These are phyloP conservation scores for Agapornis roseicollis DNA, from an alignment of 2,113 vertebrate genomes.

Conservation along the genomic window DNA sequence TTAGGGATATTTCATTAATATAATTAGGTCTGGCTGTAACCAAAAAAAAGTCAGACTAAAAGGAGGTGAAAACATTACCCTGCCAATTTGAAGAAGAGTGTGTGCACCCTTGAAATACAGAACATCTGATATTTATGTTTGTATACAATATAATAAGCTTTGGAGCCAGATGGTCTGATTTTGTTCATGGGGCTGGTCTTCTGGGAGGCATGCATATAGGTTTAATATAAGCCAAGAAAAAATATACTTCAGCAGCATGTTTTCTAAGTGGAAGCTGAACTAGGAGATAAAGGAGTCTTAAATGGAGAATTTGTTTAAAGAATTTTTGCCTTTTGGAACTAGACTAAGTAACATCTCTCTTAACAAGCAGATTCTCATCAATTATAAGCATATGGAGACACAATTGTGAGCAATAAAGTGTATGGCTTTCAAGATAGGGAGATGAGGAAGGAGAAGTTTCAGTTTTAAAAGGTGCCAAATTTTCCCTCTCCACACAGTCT, in stretches of 20 bases:
- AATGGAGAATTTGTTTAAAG: neutral
- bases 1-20: neutral
- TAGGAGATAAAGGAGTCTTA: neutral
- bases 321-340: neutral
- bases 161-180: neutral
- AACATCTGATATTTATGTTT: slow-evolving; percentile 19
- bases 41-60: neutral
- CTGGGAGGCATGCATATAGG: neutral
- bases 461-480: rapidly evolving
- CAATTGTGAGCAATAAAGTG: neutral
- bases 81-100: neutral
- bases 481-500: rapidly evolving
- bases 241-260: neutral
- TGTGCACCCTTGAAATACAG: neutral
- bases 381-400: neutral
- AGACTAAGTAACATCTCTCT: neutral
- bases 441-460: neutral
- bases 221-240: neutral
- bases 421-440: neutral
- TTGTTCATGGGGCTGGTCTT: neutral
- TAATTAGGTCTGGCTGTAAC: neutral
- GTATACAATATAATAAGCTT: neutral
- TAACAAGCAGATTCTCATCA: neutral
- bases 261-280: neutral
- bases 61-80: neutral